phyloP scores from a whole-genome alignment of 2,113 vertebrate genomes.

The Parotia lawesii region DNA sequence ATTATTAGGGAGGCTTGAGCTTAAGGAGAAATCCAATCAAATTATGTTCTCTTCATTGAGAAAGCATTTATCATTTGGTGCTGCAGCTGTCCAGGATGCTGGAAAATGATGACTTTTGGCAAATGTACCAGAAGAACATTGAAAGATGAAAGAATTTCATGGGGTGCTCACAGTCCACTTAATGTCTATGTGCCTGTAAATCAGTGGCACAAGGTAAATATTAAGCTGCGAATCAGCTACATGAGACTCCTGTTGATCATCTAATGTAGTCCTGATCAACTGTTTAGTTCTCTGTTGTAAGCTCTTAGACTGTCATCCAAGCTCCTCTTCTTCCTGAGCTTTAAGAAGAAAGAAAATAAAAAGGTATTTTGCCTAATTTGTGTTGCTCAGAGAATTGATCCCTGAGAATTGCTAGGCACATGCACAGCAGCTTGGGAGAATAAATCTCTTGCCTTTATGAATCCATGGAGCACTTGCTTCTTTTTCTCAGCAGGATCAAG shows the following conservation, averaged over 20 bases:
- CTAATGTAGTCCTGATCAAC: conserved; percentile 55
- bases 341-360: background rate
- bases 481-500: background rate
- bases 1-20: background rate
- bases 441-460: background rate
- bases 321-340: background rate
- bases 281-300: conserved; percentile 43
- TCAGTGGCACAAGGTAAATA: conserved; percentile 60
- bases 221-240: conserved; percentile 46
- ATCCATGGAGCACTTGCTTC: background rate
- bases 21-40: conserved; percentile 63
- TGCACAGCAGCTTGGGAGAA: background rate
- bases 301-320: background rate
- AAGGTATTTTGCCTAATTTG: background rate
- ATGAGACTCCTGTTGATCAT: conserved; percentile 49
- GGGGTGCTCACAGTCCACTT: conserved; percentile 20
- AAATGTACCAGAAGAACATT: conserved; percentile 19
- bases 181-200: conserved; percentile 54
- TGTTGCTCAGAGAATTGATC: background rate
- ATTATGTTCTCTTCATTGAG: conserved; percentile 52
- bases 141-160: conserved; percentile 62
- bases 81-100: conserved; percentile 24
- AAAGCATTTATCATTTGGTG: conserved; percentile 65
- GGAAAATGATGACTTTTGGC: conserved; percentile 55
- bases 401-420: background rate